These are phyloP conservation scores for Brotula barbata DNA, from an alignment of 2,797 vertebrate species.

Conservation along the genomic window DNA sequence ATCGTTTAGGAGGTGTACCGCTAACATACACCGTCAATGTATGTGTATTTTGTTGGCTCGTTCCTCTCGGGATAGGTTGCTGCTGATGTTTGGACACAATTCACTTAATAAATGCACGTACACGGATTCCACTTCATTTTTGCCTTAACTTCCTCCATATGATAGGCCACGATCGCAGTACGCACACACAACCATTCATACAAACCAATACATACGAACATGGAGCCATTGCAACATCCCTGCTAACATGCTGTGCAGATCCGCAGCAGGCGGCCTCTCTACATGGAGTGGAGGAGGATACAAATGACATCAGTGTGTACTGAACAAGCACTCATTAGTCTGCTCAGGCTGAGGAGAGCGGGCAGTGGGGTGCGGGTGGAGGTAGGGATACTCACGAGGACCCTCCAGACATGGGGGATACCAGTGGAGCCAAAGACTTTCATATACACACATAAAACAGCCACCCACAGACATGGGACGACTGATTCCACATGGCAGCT, in stretches of 20 bases:
- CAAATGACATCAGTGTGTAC: constrained; percentile 43
- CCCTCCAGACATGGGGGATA: constrained; percentile 32
- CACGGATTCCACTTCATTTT: too few species aligned
- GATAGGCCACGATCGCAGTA: background rate
- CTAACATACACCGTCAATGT: too few species aligned
- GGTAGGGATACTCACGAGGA: constrained; percentile 20
- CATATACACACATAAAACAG: constrained; percentile 41
- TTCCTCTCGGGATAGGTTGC: too few species aligned
- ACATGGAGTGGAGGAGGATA: constrained; percentile 36
- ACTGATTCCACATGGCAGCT: constrained; percentile 47
- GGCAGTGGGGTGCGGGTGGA: constrained; percentile 7
- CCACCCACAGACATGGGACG: constrained; percentile 36
- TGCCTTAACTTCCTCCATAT: too few species aligned
- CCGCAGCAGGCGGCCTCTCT: constrained; percentile 44
- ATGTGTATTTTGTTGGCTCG: too few species aligned
- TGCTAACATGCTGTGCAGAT: constrained; percentile 30
- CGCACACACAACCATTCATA: constrained; percentile 12
- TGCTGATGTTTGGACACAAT: too few species aligned
- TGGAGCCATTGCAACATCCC: constrained; percentile 25
- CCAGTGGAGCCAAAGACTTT: constrained; percentile 31
- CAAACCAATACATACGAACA: constrained; percentile 23
- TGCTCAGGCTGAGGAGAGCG: constrained; percentile 16
- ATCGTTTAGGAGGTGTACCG: too few species aligned
- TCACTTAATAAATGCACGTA: too few species aligned
- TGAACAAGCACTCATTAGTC: constrained; percentile 52